phyloP scores from a whole-genome alignment of 2,888 invertebrate species.

The Halocaridina rubra region DNA sequence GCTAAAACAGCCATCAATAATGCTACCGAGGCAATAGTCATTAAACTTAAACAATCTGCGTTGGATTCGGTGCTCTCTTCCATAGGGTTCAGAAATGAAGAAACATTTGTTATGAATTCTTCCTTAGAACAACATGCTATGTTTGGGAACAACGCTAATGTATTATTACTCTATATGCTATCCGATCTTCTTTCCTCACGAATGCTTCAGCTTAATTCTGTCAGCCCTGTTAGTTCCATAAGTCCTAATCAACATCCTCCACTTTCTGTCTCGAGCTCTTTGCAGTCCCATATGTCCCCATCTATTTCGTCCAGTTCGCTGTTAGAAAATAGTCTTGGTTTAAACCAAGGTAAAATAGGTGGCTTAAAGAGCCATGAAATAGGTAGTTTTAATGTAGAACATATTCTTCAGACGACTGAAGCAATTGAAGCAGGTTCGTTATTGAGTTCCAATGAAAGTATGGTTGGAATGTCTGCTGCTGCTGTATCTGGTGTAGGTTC shows the following conservation, averaged over 20 bases:
- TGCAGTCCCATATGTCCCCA: constrained; percentile 22
- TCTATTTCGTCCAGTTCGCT: not conserved
- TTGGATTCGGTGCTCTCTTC: constrained; percentile 22
- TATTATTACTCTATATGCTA: constrained; percentile 59
- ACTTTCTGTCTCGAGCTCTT: constrained; percentile 12
- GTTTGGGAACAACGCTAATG: constrained; percentile 61
- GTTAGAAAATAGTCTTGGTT: constrained; percentile 20
- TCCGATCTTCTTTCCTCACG: constrained; percentile 55
- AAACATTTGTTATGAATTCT: constrained; percentile 55
- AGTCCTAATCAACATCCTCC: constrained; percentile 43
- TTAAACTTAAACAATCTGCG: constrained; percentile 51
- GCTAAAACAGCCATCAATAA: constrained; percentile 55
- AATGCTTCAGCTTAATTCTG: constrained; percentile 34
- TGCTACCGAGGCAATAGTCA: constrained; percentile 56
- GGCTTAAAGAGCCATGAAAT: constrained; percentile 47
- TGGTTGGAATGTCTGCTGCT: constrained; percentile 15
- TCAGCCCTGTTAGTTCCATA: constrained; percentile 22
- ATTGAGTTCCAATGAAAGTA: constrained; percentile 17
- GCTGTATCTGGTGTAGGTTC: constrained; percentile 18
- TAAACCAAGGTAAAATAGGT: constrained; percentile 23
- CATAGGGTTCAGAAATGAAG: constrained; percentile 57
- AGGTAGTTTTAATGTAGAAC: constrained; percentile 34
- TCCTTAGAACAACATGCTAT: constrained; percentile 55
- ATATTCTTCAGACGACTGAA: constrained; percentile 50
- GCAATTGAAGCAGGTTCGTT: constrained; percentile 44